Evolutionary conservation across 2,797 vertebrate species (phyloP), one percentile per base, ranked within the genome.

Genomic region (Gymnoscopelus microlampas): DNA sequence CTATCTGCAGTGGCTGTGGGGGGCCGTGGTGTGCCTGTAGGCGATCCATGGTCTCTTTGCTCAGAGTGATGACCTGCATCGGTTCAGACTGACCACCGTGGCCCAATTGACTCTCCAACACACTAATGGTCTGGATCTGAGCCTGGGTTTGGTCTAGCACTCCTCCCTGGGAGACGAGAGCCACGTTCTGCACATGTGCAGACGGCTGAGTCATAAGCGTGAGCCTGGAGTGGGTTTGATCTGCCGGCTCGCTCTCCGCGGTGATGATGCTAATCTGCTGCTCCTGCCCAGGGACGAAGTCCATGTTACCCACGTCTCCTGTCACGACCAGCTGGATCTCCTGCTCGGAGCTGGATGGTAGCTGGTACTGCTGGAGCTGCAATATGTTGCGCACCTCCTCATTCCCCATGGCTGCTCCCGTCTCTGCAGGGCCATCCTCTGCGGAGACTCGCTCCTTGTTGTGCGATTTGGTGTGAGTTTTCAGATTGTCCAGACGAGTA

Each of bases 321-420:
- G 96, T 94, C 54, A 98, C 96, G 29, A 99, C 94, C 56, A 98
- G 91, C 73, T 97, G 97, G 79, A 99, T 96, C 84, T 98, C 96
- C 85, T 96, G 96, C 24, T 96, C 94, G 5, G 92, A 91, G 0
- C 92, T 82, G 51, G 92, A 35, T 8, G 95, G 93, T 53, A 97
- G 93, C 10, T 96, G 95, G 82, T 96, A 98, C 11, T 94, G 95
- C 81, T 97, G 97, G 60, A 98, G 92, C 87, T 97, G 95, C 50
- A 98, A 91, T 76, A 96, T 76, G 79, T 86, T 93, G 2, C 93
- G 91, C 73, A 94, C 89, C 80, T 96, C 95, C 56, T 94, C 94
- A 0, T 3, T 71, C 58, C 91, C 5, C 4, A 69, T 73, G 0
- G 32, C 59, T 12, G n/a, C 39, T 0, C 67, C 26, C 0, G 57